A percentile compares a stretch with the other conserved stretches of the same genome.
These are phyloP conservation scores for Sarcophaga bullata DNA, from an alignment of 1,140 invertebrate genomes.

Conservation along the genomic window DNA sequence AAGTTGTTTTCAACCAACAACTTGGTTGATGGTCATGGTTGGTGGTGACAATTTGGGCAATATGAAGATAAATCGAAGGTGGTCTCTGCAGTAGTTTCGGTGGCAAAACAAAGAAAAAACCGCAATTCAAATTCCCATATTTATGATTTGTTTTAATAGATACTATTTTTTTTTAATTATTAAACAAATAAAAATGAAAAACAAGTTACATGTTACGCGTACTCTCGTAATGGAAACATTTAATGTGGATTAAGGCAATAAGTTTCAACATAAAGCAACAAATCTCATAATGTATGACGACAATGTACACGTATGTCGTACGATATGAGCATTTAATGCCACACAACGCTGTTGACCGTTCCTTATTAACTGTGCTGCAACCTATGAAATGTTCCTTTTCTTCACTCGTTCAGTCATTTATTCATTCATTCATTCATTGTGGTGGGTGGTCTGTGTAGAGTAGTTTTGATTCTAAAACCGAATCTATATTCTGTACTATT, in stretches of 20 bases:
- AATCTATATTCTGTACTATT: not conserved
- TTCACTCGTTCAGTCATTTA: too few relatives aligned
- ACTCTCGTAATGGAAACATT: not conserved
- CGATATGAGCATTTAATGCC: conserved; percentile 8
- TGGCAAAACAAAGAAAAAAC: not conserved
- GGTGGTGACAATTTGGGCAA: not conserved
- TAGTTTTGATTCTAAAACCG: not conserved
- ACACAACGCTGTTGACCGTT: not conserved
- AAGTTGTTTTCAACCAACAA: not conserved
- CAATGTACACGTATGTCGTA: not conserved
- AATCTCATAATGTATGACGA: conserved; percentile 19
- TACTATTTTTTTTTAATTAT: not conserved
- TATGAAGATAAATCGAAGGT: not conserved
- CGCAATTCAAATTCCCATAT: conserved; percentile 3
- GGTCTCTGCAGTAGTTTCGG: not conserved
- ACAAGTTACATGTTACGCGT: not conserved
- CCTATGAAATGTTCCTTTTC: too few relatives aligned
- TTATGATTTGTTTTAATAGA: conserved; percentile 1
- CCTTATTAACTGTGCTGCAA: too few relatives aligned
- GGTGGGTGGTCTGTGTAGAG: not conserved
- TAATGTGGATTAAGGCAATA: not conserved
- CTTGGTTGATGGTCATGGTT: not conserved
- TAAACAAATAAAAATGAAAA: not conserved
- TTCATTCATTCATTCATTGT: not conserved
- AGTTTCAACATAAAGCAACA: not conserved